Percentiles rank a stretch among this genome's conserved stretches.
Evolutionary conservation across 2,797 vertebrate species (phyloP).

Genomic region (Channa striata): DNA sequence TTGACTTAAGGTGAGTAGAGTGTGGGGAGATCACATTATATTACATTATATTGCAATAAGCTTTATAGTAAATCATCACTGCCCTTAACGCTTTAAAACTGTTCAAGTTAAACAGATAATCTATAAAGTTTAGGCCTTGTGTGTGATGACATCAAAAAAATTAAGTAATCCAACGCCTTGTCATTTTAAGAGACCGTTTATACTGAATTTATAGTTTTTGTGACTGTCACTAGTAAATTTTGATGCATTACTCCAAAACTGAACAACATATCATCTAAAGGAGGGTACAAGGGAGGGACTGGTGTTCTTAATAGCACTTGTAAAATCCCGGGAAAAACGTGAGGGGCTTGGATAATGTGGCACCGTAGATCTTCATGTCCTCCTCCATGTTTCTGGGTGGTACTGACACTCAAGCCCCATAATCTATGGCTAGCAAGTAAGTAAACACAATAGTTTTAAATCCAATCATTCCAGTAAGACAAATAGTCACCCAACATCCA

Average conservation of each 20-base stretch:
- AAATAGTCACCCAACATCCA: slow-evolving; percentile 8
- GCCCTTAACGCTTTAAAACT: not conserved
- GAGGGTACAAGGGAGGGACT: not conserved
- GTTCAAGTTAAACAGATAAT: too few species aligned
- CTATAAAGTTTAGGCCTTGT: too few species aligned
- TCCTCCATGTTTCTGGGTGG: not conserved
- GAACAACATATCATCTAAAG: slow-evolving; percentile 11
- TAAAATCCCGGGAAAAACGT: not conserved
- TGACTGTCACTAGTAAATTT: not conserved
- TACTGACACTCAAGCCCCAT: not conserved
- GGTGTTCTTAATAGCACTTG: not conserved
- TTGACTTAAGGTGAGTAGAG: slow-evolving; percentile 10
- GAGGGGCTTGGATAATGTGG: not conserved
- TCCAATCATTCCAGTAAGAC: slow-evolving; percentile 11
- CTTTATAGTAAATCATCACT: not conserved
- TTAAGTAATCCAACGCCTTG: too few species aligned
- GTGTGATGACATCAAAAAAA: not conserved
- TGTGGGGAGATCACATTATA: slow-evolving; percentile 8
- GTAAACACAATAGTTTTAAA: slow-evolving; percentile 15
- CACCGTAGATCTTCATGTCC: slow-evolving; percentile 17
- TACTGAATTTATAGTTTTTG: not conserved
- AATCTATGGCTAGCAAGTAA: not conserved
- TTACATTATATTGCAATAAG: not conserved
- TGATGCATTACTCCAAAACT: not conserved
- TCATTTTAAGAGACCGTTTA: too few species aligned